phyloP scores from a whole-genome alignment of 2,888 invertebrate genomes.

The Drosophila kanekoi region DNA sequence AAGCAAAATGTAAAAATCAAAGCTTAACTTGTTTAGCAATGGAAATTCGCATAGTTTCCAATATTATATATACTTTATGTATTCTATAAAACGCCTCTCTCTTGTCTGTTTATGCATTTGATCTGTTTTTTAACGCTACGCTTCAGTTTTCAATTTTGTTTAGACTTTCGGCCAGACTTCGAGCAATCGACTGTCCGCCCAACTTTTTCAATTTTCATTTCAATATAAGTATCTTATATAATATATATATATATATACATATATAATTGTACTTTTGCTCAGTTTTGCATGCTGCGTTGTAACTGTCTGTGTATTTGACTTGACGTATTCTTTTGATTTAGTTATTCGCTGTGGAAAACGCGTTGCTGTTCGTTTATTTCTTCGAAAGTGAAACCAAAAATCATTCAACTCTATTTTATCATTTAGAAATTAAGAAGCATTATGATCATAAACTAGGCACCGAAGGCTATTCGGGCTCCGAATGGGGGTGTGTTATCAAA shows the following conservation, averaged over 20 bases:
- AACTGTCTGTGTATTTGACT: conserved; percentile 66
- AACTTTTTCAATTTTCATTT: conserved; percentile 49
- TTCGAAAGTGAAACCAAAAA: background rate
- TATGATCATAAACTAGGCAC: background rate
- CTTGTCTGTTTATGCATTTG: conserved; percentile 72
- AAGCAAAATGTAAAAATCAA: conserved; percentile 83
- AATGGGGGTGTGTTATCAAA: conserved; percentile 12
- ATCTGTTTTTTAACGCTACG: conserved; percentile 57
- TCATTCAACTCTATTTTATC: conserved; percentile 18
- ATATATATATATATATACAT: conserved; percentile 20
- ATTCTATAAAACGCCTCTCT: conserved; percentile 52
- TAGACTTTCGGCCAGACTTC: conserved; percentile 37
- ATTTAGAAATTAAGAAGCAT: conserved; percentile 29
- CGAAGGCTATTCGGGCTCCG: conserved; percentile 16
- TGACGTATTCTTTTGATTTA: conserved; percentile 36
- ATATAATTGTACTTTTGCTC: conserved; percentile 58
- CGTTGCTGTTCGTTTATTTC: conserved; percentile 40
- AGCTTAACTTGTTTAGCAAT: conserved; percentile 25
- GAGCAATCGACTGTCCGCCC: conserved; percentile 23
- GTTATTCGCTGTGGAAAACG: conserved; percentile 38
- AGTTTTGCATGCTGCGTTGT: conserved; percentile 77
- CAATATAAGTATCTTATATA: conserved; percentile 25
- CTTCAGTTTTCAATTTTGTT: conserved; percentile 68
- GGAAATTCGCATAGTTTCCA: conserved; percentile 34
- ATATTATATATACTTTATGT: conserved; percentile 37